These are phyloP conservation scores for Caerostris darwini DNA, from an alignment of 1,140 invertebrate species.

Conservation along the genomic window DNA sequence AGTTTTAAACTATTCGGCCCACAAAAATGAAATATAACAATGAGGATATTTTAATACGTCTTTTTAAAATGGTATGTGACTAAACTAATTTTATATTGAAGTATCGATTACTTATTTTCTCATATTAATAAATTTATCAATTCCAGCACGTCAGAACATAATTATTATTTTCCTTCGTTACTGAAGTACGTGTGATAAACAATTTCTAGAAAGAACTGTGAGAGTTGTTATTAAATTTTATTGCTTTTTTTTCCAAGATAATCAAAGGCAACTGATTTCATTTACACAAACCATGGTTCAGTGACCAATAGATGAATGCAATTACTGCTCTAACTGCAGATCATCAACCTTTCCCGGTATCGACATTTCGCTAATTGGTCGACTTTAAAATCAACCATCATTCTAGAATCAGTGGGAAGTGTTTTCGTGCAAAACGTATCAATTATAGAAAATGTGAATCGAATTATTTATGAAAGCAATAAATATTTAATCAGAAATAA, in stretches of 20 bases:
- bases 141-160: too few relatives aligned
- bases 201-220: background rate
- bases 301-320: background rate
- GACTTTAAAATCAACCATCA: background rate
- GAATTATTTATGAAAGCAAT: too few relatives aligned
- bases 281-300: background rate
- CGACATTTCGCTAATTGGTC: background rate
- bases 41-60: too few relatives aligned
- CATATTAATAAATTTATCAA: too few relatives aligned
- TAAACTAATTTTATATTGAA: too few relatives aligned
- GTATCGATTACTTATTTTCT: too few relatives aligned
- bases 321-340: background rate
- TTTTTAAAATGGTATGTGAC: too few relatives aligned
- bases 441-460: too few relatives aligned
- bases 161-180: too few relatives aligned
- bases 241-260: background rate
- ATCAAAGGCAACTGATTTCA: background rate
- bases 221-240: background rate
- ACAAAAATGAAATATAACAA: too few relatives aligned
- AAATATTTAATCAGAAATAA: too few relatives aligned
- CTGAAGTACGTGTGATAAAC: background rate
- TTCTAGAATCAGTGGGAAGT: background rate
- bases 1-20: too few relatives aligned
- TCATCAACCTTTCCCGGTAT: background rate
- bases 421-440: background rate